A percentile compares a stretch with the other conserved stretches of the same genome.
phyloP scores from a whole-genome alignment of 2,797 vertebrate species.

The Amblyraja radiata region DNA sequence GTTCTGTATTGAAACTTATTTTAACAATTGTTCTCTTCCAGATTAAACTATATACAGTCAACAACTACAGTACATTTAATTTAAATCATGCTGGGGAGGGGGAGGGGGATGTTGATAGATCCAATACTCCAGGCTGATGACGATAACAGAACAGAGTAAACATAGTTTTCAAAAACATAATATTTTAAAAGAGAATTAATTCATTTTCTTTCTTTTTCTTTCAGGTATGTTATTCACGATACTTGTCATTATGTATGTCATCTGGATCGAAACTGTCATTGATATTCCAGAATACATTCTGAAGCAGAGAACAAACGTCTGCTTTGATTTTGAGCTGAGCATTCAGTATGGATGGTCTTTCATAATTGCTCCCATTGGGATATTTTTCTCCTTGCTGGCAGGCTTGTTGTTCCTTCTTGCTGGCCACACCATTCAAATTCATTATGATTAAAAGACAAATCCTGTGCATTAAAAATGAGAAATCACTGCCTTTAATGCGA shows the following conservation, averaged over 20 bases:
- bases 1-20: background rate
- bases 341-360: slow-evolving; percentile 84
- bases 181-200: background rate
- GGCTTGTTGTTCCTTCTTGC: slow-evolving; percentile 85
- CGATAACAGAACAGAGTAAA: background rate
- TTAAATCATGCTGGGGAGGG: no score
- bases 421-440: slow-evolving; percentile 71
- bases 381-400: slow-evolving; percentile 80
- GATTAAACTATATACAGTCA: background rate
- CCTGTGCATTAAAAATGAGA: slow-evolving; percentile 37
- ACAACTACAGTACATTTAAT: background rate
- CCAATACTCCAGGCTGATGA: background rate
- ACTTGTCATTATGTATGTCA: slow-evolving; percentile 81
- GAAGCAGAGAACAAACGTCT: slow-evolving; percentile 57
- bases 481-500: background rate
- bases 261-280: slow-evolving; percentile 83
- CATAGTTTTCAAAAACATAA: background rate
- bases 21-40: background rate
- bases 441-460: slow-evolving; percentile 56
- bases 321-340: slow-evolving; percentile 63
- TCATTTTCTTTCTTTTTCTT: slow-evolving; percentile 41
- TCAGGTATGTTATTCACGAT: slow-evolving; percentile 78
- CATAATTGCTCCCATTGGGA: slow-evolving; percentile 81
- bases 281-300: slow-evolving; percentile 68
- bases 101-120: background rate